These are phyloP conservation scores for Apodemus agrarius DNA, from an alignment of 2,797 vertebrate genomes.

Conservation along the genomic window DNA sequence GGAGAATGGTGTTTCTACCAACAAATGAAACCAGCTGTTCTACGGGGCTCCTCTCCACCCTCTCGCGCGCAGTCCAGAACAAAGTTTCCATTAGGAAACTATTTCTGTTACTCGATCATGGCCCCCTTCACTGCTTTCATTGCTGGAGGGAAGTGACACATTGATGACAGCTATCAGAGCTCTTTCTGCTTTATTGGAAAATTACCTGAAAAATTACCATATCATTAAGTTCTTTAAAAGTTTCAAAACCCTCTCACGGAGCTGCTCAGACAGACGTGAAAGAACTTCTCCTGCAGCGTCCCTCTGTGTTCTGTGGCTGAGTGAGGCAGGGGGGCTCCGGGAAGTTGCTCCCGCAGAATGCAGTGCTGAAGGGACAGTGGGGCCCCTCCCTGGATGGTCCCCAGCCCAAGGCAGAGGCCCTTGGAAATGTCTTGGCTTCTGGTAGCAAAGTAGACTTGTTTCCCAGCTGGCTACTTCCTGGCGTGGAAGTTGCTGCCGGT, in stretches of 20 bases:
- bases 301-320: neutral
- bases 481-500: neutral
- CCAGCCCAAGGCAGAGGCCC: neutral
- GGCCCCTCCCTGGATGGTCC: neutral
- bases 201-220: conserved; percentile 73
- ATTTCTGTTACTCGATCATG: conserved; percentile 54
- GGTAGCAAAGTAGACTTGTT: neutral
- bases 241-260: conserved; percentile 67
- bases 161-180: conserved; percentile 75
- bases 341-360: neutral
- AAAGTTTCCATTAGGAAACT: conserved; percentile 54
- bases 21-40: conserved; percentile 18
- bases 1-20: conserved; percentile 26
- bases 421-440: neutral
- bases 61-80: neutral
- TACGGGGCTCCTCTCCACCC: neutral
- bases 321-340: neutral
- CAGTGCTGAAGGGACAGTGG: neutral
- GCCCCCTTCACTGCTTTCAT: conserved; percentile 45
- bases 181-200: conserved; percentile 68
- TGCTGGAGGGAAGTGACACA: conserved; percentile 58
- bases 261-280: conserved; percentile 51
- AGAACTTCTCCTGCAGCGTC: neutral
- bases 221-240: conserved; percentile 69
- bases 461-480: neutral